These are phyloP conservation scores for Isurus oxyrinchus DNA, from an alignment of 2,113 vertebrate species.

Conservation along the genomic window DNA sequence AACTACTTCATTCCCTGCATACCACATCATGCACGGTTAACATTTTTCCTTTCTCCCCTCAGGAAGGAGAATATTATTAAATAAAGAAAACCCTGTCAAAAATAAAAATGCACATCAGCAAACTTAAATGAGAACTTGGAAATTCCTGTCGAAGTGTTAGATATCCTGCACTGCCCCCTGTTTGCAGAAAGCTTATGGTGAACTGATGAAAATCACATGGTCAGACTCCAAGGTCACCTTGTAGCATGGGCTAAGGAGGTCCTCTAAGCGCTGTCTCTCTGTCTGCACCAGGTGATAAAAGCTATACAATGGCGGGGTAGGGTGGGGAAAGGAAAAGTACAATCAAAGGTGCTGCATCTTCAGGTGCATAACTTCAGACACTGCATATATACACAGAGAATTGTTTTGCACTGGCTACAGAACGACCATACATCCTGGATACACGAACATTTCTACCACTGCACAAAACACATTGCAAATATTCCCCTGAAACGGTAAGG, in stretches of 20 bases:
- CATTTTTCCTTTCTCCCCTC: neutral
- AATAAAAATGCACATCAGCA: neutral
- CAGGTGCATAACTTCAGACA: neutral
- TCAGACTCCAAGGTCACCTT: neutral
- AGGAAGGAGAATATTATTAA: neutral
- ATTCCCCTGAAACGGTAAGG: neutral
- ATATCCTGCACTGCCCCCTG: neutral
- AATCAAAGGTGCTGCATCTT: neutral
- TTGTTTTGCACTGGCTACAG: neutral
- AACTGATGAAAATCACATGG: neutral
- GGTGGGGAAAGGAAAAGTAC: neutral
- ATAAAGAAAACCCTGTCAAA: neutral
- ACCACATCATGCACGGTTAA: neutral
- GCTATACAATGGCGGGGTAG: neutral
- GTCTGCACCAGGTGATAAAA: neutral
- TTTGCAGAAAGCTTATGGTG: neutral
- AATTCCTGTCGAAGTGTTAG: neutral
- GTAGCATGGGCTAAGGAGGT: neutral
- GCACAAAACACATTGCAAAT: neutral
- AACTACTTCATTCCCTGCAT: constrained; percentile 9
- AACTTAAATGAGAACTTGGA: neutral
- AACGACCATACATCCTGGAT: neutral
- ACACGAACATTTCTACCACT: neutral
- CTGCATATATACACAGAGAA: neutral
- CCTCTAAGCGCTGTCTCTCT: neutral